Conservation (phyloP, 2,888 invertebrate genomes). For the Cheilosia vulpina region DNA sequence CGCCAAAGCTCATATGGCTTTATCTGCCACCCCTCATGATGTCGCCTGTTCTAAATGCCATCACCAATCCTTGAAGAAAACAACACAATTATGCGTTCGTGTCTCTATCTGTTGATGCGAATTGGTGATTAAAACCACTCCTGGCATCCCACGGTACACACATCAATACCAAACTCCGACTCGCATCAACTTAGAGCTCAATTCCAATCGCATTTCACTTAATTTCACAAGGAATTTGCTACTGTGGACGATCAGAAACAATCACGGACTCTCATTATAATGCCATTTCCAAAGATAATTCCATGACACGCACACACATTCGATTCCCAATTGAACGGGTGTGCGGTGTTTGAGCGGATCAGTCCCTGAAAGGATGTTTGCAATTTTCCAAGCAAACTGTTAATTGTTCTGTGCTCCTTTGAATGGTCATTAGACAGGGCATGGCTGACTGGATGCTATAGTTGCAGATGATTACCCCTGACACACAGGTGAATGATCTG, state of each 20-base stretch:
- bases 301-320: constrained; percentile 49
- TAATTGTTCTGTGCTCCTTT: constrained; percentile 68
- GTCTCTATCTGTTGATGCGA: constrained; percentile 19
- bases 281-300: constrained; percentile 68
- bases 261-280: constrained; percentile 67
- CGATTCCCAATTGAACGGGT: constrained; percentile 60
- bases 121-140: constrained; percentile 8
- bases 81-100: constrained; percentile 55
- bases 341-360: neutral
- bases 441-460: constrained; percentile 1
- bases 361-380: constrained; percentile 67
- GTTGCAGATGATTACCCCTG: constrained; percentile 7
- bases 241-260: constrained; percentile 63
- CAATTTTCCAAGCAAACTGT: constrained; percentile 51
- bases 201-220: constrained; percentile 62
- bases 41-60: too few species aligned
- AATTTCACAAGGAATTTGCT: constrained; percentile 67
- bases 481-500: constrained; percentile 72
- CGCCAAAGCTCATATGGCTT: too few species aligned
- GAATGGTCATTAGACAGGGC: constrained; percentile 67
- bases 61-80: constrained; percentile 18
- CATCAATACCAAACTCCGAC: neutral
- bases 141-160: neutral
- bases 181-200: constrained; percentile 61
- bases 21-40: too few species aligned